Percentiles rank a stretch among this genome's conserved stretches.
phyloP scores from a whole-genome alignment of 1,140 invertebrate genomes.

The Rhopalosiphum padi region DNA sequence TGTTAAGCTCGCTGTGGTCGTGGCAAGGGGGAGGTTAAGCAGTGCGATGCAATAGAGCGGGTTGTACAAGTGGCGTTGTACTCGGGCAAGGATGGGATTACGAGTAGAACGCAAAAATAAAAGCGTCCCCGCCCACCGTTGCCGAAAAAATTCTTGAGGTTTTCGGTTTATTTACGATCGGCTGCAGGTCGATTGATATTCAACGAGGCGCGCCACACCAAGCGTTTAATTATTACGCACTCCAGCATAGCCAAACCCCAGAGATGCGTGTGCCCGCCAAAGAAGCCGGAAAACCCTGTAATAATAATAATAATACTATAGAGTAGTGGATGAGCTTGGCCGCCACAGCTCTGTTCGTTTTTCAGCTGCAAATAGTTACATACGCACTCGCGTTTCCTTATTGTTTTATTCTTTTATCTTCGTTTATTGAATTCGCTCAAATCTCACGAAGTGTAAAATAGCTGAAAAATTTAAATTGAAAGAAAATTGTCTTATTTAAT shows the following conservation, averaged over 20 bases:
- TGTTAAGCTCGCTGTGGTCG: background rate
- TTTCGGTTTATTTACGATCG: slow-evolving; percentile 24
- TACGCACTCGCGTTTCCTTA: background rate
- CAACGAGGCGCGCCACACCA: background rate
- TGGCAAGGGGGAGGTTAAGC: background rate
- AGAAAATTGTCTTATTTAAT: background rate
- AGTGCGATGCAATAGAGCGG: background rate
- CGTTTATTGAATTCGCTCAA: background rate
- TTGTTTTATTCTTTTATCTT: background rate
- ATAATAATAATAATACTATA: background rate
- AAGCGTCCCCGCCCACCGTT: background rate
- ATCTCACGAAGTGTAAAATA: background rate
- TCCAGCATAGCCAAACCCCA: background rate
- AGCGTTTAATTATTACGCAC: slow-evolving; percentile 27
- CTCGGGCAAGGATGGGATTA: background rate
- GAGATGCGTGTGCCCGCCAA: background rate
- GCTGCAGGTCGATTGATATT: slow-evolving; percentile 23
- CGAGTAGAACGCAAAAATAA: background rate
- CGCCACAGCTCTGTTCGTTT: background rate
- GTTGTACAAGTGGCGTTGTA: background rate
- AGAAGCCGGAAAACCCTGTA: background rate
- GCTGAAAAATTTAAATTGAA: background rate
- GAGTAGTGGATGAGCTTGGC: background rate
- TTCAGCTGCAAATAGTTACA: background rate
- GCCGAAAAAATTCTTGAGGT: background rate